A percentile compares a stretch with the other conserved stretches of the same genome.
Conservation (phyloP, 2,797 vertebrate species). For the Dromococcyx pavoninus region DNA sequence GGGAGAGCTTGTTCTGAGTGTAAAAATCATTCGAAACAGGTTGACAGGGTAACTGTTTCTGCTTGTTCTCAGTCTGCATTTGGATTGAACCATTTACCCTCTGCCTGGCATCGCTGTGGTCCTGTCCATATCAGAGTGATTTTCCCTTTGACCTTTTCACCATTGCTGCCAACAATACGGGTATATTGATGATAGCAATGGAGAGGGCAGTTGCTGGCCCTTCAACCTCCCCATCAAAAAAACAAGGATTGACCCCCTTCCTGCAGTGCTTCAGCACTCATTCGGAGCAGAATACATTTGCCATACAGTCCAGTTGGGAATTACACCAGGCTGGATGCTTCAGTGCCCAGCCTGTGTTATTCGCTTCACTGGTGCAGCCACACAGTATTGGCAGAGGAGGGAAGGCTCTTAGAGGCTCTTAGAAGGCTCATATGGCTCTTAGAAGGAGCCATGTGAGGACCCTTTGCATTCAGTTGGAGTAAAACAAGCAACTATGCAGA, state of each 20-base stretch:
- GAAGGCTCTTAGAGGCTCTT: not conserved
- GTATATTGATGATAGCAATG: not conserved
- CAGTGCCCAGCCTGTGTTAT: not conserved
- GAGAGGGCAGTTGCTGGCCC: not conserved
- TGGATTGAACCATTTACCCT: not conserved
- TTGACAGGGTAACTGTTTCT: conserved; percentile 86
- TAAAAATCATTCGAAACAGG: conserved; percentile 93
- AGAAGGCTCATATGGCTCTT: not conserved
- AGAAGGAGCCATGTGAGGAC: not conserved
- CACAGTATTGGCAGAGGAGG: not conserved
- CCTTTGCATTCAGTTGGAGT: not conserved
- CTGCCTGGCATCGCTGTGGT: not conserved
- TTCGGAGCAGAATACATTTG: not conserved
- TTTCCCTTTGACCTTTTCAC: not conserved
- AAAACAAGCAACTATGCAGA: not conserved
- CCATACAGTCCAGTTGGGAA: not conserved
- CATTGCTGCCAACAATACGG: not conserved
- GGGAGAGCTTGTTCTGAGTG: conserved; percentile 90
- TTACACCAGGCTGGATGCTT: not conserved
- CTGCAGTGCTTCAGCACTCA: not conserved
- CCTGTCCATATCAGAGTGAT: not conserved
- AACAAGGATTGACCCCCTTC: not conserved
- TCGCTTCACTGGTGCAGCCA: not conserved
- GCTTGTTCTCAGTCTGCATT: conserved; percentile 26
- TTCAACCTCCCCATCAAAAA: not conserved